A percentile compares a stretch with the other conserved stretches of the same genome.
These are phyloP conservation scores for Neotoma lepida DNA, from an alignment of 2,113 vertebrate species.

Conservation along the genomic window DNA sequence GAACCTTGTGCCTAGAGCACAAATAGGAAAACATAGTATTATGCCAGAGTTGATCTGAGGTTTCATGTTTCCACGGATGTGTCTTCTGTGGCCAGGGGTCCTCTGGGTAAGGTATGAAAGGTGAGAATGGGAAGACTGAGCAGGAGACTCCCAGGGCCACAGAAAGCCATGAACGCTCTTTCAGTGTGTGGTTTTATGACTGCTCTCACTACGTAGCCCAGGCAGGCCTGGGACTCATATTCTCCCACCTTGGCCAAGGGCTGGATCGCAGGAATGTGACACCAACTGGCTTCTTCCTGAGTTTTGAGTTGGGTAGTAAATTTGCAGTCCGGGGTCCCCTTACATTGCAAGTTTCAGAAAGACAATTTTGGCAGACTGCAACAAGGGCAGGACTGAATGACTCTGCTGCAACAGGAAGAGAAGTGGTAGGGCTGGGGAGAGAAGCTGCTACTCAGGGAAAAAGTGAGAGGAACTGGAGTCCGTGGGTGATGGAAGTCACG, in stretches of 20 bases:
- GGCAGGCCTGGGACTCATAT: background rate
- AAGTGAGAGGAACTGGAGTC: accelerated
- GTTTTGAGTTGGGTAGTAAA: background rate
- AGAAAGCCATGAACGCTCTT: background rate
- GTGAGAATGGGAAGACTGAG: accelerated
- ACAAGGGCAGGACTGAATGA: background rate
- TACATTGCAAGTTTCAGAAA: background rate
- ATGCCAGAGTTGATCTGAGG: background rate
- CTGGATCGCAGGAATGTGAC: background rate
- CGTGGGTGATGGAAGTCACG: too few relatives aligned
- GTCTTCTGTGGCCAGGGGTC: too few relatives aligned
- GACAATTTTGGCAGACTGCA: accelerated
- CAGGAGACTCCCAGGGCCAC: background rate
- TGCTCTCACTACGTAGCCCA: background rate
- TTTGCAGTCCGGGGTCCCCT: background rate
- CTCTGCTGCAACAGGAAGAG: too few relatives aligned
- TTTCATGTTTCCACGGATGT: background rate
- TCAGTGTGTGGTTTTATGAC: background rate
- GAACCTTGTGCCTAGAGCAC: background rate
- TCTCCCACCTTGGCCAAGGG: background rate
- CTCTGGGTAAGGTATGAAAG: background rate
- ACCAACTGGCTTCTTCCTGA: background rate
- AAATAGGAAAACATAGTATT: background rate
- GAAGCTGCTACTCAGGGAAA: accelerated
- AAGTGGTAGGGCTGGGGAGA: background rate